These are phyloP conservation scores for Corydoras maculifer DNA, from an alignment of 2,113 vertebrate species.

Conservation along the genomic window DNA sequence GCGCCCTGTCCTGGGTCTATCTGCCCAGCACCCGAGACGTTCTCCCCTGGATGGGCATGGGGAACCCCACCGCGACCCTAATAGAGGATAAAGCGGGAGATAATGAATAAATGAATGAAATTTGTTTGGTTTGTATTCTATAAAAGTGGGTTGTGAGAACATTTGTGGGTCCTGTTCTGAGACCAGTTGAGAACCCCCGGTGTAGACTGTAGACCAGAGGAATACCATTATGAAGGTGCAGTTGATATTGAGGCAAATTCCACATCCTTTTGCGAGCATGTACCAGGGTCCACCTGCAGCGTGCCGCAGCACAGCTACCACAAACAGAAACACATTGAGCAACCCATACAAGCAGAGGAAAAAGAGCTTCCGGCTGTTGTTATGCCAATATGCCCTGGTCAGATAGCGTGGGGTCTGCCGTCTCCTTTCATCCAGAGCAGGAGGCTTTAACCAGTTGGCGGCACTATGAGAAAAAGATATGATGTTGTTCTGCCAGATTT, in stretches of 20 bases:
- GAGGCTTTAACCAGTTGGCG: slow-evolving; percentile 79
- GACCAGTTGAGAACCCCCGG: too few relatives aligned
- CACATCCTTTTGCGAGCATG: slow-evolving; percentile 76
- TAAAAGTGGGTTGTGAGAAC: too few relatives aligned
- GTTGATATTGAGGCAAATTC: slow-evolving; percentile 85
- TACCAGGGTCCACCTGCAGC: slow-evolving; percentile 47
- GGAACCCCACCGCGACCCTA: too few relatives aligned
- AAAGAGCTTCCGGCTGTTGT: slow-evolving; percentile 68
- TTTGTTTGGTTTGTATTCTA: too few relatives aligned
- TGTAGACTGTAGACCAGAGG: too few relatives aligned
- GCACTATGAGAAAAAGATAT: slow-evolving; percentile 55
- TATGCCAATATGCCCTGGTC: slow-evolving; percentile 71
- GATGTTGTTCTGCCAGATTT: too few relatives aligned
- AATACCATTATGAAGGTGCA: slow-evolving; percentile 77
- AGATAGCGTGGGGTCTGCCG: slow-evolving; percentile 57
- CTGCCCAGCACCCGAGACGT: too few relatives aligned
- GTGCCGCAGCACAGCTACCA: slow-evolving; percentile 56
- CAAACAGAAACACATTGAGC: slow-evolving; percentile 68
- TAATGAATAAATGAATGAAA: too few relatives aligned
- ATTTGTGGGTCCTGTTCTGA: too few relatives aligned
- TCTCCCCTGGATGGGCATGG: too few relatives aligned
- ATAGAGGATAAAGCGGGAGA: too few relatives aligned
- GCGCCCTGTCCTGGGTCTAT: too few relatives aligned
- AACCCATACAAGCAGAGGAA: slow-evolving; percentile 64
- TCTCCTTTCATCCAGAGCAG: slow-evolving; percentile 31